A percentile compares a stretch with the other conserved stretches of the same genome.
Conservation (phyloP, 2,113 vertebrate species). For the Thamnaconus septentrionalis region DNA sequence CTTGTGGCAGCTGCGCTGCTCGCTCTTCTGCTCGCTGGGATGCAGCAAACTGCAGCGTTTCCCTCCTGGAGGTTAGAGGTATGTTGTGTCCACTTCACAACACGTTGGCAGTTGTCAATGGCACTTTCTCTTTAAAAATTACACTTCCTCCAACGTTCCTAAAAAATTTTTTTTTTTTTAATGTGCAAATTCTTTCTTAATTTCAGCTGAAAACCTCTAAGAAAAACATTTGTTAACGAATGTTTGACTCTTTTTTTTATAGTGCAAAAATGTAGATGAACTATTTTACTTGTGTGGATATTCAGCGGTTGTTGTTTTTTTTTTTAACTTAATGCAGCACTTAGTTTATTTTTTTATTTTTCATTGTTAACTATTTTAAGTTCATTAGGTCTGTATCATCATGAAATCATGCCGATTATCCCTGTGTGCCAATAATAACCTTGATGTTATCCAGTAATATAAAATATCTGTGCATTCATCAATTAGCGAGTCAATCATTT, state of each 20-base stretch:
- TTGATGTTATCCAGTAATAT: too few species aligned
- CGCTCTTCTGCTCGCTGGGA: conserved; percentile 62
- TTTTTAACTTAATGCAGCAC: too few species aligned
- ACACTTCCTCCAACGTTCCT: too few species aligned
- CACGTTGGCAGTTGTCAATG: neutral
- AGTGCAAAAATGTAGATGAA: neutral
- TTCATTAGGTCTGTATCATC: too few species aligned
- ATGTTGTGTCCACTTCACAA: conserved; percentile 50
- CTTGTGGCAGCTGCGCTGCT: conserved; percentile 66
- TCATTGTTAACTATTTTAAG: neutral
- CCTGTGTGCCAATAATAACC: too few species aligned
- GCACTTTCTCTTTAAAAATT: neutral
- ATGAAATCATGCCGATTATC: too few species aligned
- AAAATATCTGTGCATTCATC: too few species aligned
- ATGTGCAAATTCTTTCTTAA: too few species aligned
- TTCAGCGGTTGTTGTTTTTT: too few species aligned
- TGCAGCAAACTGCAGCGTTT: conserved; percentile 70
- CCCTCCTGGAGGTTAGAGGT: conserved; percentile 78
- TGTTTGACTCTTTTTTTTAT: neutral
- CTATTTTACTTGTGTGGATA: neutral
- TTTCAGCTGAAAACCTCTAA: neutral
- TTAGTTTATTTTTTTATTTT: neutral
- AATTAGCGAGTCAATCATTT: too few species aligned
- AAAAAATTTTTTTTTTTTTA: too few species aligned
- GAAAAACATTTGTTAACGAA: neutral